Base-by-base conservation (phyloP, 2,888 invertebrate species). In the Nasonia oneida region DNA sequence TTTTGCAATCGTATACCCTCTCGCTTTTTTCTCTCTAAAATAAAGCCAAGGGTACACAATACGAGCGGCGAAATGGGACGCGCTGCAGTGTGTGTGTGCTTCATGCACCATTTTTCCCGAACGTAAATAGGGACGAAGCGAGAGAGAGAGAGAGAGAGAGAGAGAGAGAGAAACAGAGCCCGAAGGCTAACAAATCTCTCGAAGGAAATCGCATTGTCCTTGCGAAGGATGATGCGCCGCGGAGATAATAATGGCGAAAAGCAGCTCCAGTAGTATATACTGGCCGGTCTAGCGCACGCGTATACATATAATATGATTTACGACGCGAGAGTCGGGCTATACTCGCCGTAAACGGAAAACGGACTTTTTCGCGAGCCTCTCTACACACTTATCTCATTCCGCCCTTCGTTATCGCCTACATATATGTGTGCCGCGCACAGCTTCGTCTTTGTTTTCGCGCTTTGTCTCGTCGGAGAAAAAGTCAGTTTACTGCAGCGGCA, bases 181-280 rank as follows among this genome's bases (percentile, higher is more conserved):
- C 57, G 79, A 75, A 84, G 84, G 80, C 70, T 80, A 67, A 80
- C 67, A 84, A 81, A 84, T 75, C 81, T 75, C 67, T 57, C 67
- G 67, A 70, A 57, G 74, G 61, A 70, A 67, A 70, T 76, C 53
- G 70, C 12, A 84, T 76, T 81, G 84, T 84, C 84, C 84, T 84
- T 81, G 80, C 71, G 42, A 67, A 33, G 29, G 67, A 67, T n/a
- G 75, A 57, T 18, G 39, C 67, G 42, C 47, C 29, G 42, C 70
- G 29, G 67, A 76, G 84, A 84, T 84, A 80, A 81, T 81, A 84
- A 84, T 57, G 84, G 70, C 80, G 75, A 67, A 80, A 84, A 84
- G 61, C 33, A 71, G 67, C 47, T 47, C 23, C 57, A 61, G 57
- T 23, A 15, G 57, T 53, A 29, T 53, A 29, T 29, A 29, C 29